A percentile compares a stretch with the other conserved stretches of the same genome.
These are phyloP conservation scores for Hyphantria cunea DNA, from an alignment of 1,140 invertebrate species.

Conservation along the genomic window DNA sequence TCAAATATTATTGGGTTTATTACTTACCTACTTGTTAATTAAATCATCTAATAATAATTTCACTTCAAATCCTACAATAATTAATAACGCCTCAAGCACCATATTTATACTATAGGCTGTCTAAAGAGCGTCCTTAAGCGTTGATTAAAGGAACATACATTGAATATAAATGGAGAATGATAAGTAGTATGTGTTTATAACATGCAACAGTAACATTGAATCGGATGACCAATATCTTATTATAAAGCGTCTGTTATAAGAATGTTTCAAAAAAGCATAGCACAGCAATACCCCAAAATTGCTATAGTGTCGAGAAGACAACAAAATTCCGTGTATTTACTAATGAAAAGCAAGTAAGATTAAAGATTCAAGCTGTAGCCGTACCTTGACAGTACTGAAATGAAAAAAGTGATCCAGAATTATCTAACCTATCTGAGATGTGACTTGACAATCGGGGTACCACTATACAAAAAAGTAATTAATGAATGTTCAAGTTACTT, in stretches of 20 bases:
- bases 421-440: neutral
- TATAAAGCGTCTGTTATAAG: conserved; percentile 26
- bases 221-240: conserved; percentile 28
- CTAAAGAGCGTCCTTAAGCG: no score
- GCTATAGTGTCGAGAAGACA: neutral
- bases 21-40: no score
- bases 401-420: neutral
- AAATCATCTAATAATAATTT: no score
- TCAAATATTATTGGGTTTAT: no score
- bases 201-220: conserved; percentile 35
- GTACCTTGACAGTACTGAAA: no score
- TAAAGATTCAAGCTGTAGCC: neutral
- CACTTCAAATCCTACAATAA: no score
- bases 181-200: conserved; percentile 42
- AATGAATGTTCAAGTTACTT: neutral
- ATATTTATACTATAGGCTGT: no score
- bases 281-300: conserved; percentile 2
- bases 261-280: neutral
- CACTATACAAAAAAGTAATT: neutral
- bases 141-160: no score
- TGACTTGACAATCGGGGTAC: neutral
- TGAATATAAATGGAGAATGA: no score
- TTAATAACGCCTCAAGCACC: no score
- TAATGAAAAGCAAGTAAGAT: neutral
- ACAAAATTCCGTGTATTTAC: neutral